Evolutionary conservation across 2,113 vertebrate species (phyloP), one percentile per base, ranked within the genome.

Genomic region (Sinocyclocheilus anshuiensis): DNA sequence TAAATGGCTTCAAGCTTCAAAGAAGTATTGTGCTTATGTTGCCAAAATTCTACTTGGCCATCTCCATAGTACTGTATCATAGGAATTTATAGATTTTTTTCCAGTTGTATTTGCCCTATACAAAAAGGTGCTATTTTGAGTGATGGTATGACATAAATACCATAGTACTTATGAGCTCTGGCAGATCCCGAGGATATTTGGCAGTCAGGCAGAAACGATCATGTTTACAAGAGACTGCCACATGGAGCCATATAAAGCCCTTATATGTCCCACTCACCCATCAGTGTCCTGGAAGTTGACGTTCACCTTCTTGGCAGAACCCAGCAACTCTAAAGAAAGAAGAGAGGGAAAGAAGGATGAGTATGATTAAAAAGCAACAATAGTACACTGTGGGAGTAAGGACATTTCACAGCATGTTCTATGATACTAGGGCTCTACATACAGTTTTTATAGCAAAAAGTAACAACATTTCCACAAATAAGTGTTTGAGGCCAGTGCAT

Each of bases 221-320:
- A 83, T 84, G 82, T 86, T 87, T 83, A 86, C 75, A 83, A 85
- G 61, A 29, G 15, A 29, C 53, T 24, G 48, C 29, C 3, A n/a
- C 69, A 29, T 36, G 36, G 81, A 72, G 39, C 22, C 50, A 26
- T 45, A 33, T 57, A 89, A 83, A 84, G 88, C 48, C 83, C 71
- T 86, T 81, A 80, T 71, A 74, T 81, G 82, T 86, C 85, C 50
- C 65, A 93, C 94, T 95, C 88, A 95, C 94, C 94, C 94, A 57
- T 95, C 94, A 77, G 94, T 95, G 69, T 95, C 94, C 90, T 95
- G 94, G 90, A 95, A 95, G 92, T 95, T 95, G 85, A 95, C 93
- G 5, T 95, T 95, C 69, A 95, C 94, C 89, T 93, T 95, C 91
- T 95, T 95, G 55, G 94, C 92, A n/a, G 94, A 94, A 53, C 94